Evolutionary conservation across 2,797 vertebrate species (phyloP), one percentile per base, ranked within the genome.

Genomic region (Esox lucius): DNA sequence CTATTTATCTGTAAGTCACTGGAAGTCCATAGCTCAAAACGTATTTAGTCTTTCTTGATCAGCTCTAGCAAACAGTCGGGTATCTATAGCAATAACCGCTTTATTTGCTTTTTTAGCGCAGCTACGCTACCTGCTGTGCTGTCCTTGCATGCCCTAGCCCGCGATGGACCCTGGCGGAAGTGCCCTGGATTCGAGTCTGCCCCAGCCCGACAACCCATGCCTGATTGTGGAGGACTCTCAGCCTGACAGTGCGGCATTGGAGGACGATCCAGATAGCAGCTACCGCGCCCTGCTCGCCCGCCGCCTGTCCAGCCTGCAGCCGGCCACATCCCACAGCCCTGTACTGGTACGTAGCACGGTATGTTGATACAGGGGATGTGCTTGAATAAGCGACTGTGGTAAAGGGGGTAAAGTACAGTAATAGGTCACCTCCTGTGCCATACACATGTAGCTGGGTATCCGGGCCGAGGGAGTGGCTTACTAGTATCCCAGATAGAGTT

Each of bases 201-300:
- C 95, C 61, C 95, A 95, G 89, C 92, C 94, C 70, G 93, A 93
- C 71, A 95, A 94, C 73, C 96, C 96, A 73, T 95, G 95, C 77
- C 91, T 98, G 76, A 96, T 97, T 64, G 96, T 97, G 73, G 97
- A 98, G 88, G 97, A 98, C 89, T 98, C 96, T 0, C 96, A 97
- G 89, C 95, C 96, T 6, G 95, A 95, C 88, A 95, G 94, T 31
- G 92, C 92, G 42, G 94, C 90, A 66, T 83, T 92, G 67, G 95
- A 94, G 77, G 95, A 95, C 90, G 95, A 96, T 67, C 91, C 94
- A 0, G 94, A 95, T 77, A 94, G 86, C 84, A 94, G 95, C 90
- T 95, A 95, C 84, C 91, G 95, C 26, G 90, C 93, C 1, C 74
- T 94, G 74, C 84, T 96, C 35, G 89, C 93, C 78, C 90, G 92